phyloP scores from a whole-genome alignment of 2,888 invertebrate genomes.

The Dicyrtomina minuta region DNA sequence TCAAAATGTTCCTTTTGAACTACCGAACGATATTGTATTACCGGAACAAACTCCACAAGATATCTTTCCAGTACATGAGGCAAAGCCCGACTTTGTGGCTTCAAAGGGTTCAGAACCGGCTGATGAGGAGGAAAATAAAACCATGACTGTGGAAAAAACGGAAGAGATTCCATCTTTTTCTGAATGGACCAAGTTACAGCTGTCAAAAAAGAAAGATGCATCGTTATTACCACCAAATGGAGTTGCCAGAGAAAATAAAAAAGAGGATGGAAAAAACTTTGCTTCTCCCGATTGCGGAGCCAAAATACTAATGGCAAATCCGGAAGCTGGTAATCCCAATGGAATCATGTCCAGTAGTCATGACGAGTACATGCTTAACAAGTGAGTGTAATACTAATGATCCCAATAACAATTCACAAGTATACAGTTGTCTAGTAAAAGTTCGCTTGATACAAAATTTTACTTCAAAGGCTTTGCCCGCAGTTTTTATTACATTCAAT shows the following conservation, averaged over 20 bases:
- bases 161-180: conserved; percentile 52
- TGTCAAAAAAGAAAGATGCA: conserved; percentile 46
- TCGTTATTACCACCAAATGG: conserved; percentile 34
- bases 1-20: background rate
- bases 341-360: conserved; percentile 83
- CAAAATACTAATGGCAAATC: conserved; percentile 89
- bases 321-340: conserved; percentile 83
- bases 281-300: conserved; percentile 97
- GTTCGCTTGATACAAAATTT: background rate
- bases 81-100: conserved; percentile 11
- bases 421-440: too few relatives aligned
- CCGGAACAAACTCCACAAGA: background rate
- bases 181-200: conserved; percentile 51
- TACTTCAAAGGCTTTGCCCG: background rate
- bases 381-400: conserved; percentile 55
- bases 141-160: conserved; percentile 23
- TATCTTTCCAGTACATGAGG: conserved; percentile 9
- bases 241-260: conserved; percentile 21
- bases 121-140: conserved; percentile 9
- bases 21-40: background rate
- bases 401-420: background rate
- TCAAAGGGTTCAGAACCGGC: background rate
- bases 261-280: conserved; percentile 72
- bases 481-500: background rate
- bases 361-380: conserved; percentile 97